phyloP scores from a whole-genome alignment of 2,113 vertebrate species.

The Nothocercus julius region DNA sequence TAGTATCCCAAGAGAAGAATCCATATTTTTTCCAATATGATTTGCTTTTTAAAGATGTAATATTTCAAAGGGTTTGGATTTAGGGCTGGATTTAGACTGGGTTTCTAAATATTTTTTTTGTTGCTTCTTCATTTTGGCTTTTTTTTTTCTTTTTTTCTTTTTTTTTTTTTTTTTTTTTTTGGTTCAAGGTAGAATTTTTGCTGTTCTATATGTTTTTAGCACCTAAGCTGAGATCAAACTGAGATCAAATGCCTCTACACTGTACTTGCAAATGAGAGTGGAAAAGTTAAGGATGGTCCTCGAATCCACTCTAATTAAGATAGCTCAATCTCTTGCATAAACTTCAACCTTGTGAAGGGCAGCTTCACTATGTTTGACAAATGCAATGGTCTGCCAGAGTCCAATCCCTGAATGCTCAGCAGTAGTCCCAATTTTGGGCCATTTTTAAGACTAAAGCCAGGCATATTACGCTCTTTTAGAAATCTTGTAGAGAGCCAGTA shows the following conservation, averaged over 20 bases:
- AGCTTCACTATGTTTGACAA: background rate
- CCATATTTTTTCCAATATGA: background rate
- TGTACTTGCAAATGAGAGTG: rapidly evolving
- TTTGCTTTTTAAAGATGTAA: background rate
- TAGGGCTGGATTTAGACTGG: background rate
- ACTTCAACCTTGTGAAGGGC: background rate
- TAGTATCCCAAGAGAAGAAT: background rate
- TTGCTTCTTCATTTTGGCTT: background rate
- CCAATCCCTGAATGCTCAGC: background rate
- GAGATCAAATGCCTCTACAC: background rate
- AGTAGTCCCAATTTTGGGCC: background rate
- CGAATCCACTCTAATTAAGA: background rate
- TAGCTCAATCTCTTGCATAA: background rate
- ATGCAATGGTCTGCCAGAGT: background rate
- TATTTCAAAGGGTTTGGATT: background rate
- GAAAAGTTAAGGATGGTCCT: background rate
- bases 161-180: background rate
- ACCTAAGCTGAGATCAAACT: background rate
- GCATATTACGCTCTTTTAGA: background rate
- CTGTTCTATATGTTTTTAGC: background rate
- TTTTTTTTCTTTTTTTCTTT: background rate
- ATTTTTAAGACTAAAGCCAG: background rate
- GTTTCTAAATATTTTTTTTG: background rate
- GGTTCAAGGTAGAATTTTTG: background rate
- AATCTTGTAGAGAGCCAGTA: background rate